phyloP scores from a whole-genome alignment of 2,113 vertebrate genomes.

The Stegastes partitus region DNA sequence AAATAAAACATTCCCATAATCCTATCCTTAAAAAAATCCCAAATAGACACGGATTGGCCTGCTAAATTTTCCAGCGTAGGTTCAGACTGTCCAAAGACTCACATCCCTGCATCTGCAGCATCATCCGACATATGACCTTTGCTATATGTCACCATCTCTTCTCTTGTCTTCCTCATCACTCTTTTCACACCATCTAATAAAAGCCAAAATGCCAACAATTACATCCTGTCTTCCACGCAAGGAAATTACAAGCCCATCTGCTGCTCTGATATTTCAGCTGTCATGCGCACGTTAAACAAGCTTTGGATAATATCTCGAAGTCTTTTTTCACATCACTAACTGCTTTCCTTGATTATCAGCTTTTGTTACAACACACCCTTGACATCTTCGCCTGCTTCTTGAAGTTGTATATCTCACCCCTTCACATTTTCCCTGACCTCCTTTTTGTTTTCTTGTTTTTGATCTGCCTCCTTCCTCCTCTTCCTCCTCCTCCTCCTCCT shows the following conservation, averaged over 20 bases:
- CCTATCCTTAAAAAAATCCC: too few relatives aligned
- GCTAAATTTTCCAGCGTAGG: background rate
- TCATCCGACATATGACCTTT: slow-evolving; percentile 10
- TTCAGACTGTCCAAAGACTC: background rate
- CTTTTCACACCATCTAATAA: background rate
- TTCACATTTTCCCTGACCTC: slow-evolving; percentile 45
- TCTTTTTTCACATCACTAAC: slow-evolving; percentile 1
- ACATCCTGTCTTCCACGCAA: background rate
- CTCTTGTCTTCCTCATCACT: background rate
- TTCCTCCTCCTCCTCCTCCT: background rate
- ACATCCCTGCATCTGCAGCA: background rate
- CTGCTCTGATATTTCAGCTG: background rate
- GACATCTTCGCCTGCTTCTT: background rate
- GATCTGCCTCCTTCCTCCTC: slow-evolving; percentile 24
- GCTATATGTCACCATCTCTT: background rate
- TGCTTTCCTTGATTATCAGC: background rate
- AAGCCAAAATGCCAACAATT: slow-evolving; percentile 6
- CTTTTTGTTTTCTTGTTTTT: slow-evolving; percentile 41
- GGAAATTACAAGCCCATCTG: background rate
- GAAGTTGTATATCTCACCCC: slow-evolving; percentile 29
- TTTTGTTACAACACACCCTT: background rate
- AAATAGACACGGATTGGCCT: background rate
- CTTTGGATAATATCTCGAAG: slow-evolving; percentile 3
- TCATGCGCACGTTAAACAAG: background rate
- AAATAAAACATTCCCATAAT: too few relatives aligned